Evolutionary conservation across 2,797 vertebrate genomes (phyloP), one percentile per base, ranked within the genome.

Genomic region (Eurystomus glaucurus): DNA sequence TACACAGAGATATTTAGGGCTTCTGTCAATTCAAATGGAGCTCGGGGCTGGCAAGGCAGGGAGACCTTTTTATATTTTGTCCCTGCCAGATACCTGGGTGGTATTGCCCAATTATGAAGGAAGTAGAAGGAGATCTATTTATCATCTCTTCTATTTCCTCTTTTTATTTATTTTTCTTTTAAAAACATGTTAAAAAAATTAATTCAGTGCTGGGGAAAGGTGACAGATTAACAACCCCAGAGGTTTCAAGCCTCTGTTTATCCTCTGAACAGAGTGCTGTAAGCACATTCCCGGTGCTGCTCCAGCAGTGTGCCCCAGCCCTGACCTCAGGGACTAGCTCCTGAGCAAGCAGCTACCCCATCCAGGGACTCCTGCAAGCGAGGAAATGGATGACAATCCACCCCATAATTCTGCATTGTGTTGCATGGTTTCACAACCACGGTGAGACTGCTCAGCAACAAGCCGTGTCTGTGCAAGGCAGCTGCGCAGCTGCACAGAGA

Each of bases 191-290:
- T 90, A 61, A 93, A 96, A 95, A 96, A 97, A 96, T 91, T 96
- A 96, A 96, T 97, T 96, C 75, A 72, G 64, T 90, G 85, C 65
- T 72, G 54, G 55, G 39, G 83, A 94, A 96, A 93, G 90, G 95
- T 97, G 97, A 97, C 94, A 97, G 96, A 97, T 97, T 97, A 97
- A 97, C 89, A 96, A 26, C 93, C 71, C 94, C 26, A 68, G 93
- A 90, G 90, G 90, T 33, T 86, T 96, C 92, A 88, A 43, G n/a
- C 35, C 33, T 96, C 69, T 96, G 82, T 97, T 97, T 96, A 96
- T 91, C 72, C 92, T 77, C 61, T 65, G 74, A 92, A 58, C 20
- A 62, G 64, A 78, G 64, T 69, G 28, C 75, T 85, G 55, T 86
- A 54, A 75, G 80, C 80, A 78, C 80, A 81, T 95, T 95, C 85